A percentile compares a stretch with the other conserved stretches of the same genome.
Conservation (phyloP, 2,797 vertebrate genomes). For the Sardinella longiceps region DNA sequence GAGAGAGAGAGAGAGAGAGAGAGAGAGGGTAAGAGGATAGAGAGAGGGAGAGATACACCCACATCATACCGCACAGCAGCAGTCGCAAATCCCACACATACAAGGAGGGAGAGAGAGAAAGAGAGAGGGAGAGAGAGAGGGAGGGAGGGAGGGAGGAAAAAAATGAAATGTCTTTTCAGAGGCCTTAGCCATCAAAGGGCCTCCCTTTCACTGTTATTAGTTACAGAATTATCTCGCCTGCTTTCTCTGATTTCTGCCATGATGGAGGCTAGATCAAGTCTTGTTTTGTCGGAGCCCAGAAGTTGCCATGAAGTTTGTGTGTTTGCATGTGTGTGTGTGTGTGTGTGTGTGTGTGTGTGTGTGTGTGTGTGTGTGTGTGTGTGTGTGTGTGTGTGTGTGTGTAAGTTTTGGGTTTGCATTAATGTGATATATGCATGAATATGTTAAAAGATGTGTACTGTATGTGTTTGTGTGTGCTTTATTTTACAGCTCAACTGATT, state of each 20-base stretch:
- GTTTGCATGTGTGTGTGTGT: neutral
- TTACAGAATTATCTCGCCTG: conserved; percentile 95
- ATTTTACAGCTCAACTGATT: neutral
- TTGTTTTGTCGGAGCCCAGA: conserved; percentile 42
- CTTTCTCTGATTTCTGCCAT: conserved; percentile 87
- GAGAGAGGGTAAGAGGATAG: neutral
- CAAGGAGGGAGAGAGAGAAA: conserved; percentile 34
- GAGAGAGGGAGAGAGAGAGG: neutral
- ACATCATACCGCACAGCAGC: neutral
- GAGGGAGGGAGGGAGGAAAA: conserved; percentile 64
- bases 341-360: neutral
- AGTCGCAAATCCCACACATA: conserved; percentile 88
- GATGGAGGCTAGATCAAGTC: conserved; percentile 68
- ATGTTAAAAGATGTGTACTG: neutral
- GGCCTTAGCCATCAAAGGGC: conserved; percentile 89
- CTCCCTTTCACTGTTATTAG: conserved; percentile 91
- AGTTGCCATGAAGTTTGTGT: conserved; percentile 70
- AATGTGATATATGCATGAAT: neutral
- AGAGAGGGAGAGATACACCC: neutral
- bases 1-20: neutral
- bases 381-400: neutral
- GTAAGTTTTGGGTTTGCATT: neutral
- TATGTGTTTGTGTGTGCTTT: neutral
- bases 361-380: conserved; percentile 1
- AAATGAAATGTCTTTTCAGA: conserved; percentile 97